Conservation (phyloP, 2,113 vertebrate species). For the Lepisosteus osseus region DNA sequence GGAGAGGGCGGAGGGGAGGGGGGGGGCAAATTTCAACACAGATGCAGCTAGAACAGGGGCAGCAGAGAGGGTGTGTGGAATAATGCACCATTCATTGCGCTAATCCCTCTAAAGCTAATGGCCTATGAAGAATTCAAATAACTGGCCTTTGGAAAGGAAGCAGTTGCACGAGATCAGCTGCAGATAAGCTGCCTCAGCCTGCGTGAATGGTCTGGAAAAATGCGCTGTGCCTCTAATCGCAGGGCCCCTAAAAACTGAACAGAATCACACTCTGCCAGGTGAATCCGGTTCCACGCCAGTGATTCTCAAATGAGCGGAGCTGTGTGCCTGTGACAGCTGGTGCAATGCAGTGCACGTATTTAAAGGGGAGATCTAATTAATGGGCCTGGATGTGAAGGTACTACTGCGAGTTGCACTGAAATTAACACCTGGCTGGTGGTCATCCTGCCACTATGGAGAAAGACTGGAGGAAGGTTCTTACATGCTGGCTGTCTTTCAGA, state of each 20-base stretch:
- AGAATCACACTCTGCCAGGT: conserved; percentile 17
- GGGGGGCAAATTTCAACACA: too few species aligned
- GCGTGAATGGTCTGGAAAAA: conserved; percentile 20
- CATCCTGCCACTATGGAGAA: too few species aligned
- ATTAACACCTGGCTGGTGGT: too few species aligned
- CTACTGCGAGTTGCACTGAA: too few species aligned
- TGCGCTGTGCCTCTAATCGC: conserved; percentile 18
- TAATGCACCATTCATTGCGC: too few species aligned
- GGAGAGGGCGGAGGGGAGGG: too few species aligned
- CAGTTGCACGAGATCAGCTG: background rate
- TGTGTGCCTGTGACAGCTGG: background rate
- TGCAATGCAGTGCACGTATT: background rate
- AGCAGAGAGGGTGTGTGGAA: too few species aligned
- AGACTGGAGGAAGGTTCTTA: too few species aligned
- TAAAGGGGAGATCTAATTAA: background rate
- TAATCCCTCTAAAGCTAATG: background rate
- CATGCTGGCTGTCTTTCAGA: too few species aligned
- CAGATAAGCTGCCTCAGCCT: conserved; percentile 3
- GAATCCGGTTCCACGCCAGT: conserved; percentile 9
- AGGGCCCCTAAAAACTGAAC: conserved; percentile 24
- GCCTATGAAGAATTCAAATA: background rate
- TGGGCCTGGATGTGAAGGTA: background rate
- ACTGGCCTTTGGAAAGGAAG: background rate
- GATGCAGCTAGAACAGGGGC: too few species aligned
- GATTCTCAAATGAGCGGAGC: conserved; percentile 9